These are phyloP conservation scores for Catostylus mosaicus DNA, from an alignment of 30 jellyfish, hydroid and myxozoan species.

Conservation along the genomic window DNA sequence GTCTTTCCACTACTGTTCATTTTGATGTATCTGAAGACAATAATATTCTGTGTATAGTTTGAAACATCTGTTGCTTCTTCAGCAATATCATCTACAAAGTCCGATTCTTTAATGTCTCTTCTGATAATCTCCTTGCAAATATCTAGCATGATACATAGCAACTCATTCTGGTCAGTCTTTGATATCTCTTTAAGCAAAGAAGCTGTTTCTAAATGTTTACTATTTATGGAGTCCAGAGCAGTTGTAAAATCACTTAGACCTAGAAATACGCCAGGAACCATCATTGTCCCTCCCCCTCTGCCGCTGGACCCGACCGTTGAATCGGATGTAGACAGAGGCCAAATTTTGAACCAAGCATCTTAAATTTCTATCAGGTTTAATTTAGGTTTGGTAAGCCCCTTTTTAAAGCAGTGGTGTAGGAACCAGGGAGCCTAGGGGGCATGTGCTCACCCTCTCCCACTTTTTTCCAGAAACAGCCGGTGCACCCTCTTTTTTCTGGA, in stretches of 20 bases:
- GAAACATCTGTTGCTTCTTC: conserved; percentile 46
- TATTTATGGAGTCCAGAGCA: conserved; percentile 24
- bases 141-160: conserved; percentile 38
- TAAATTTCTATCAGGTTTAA: too few relatives aligned
- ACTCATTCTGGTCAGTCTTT: conserved; percentile 58
- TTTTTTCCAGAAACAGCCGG: too few relatives aligned
- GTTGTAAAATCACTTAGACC: conserved; percentile 30
- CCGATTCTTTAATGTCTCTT: conserved; percentile 16
- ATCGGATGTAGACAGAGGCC: too few relatives aligned
- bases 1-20: conserved; percentile 40
- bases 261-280: conserved; percentile 7
- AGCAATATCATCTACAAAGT: conserved; percentile 24
- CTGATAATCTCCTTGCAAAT: neutral
- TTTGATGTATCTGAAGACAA: conserved; percentile 45
- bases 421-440: too few relatives aligned
- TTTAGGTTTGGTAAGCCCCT: too few relatives aligned
- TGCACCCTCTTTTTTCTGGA: too few relatives aligned
- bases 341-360: too few relatives aligned
- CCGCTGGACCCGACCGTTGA: too few relatives aligned
- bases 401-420: too few relatives aligned
- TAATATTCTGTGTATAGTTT: conserved; percentile 27
- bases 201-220: conserved; percentile 33
- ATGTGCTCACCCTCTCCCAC: too few relatives aligned
- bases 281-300: too few relatives aligned
- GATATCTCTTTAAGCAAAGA: conserved; percentile 46